Base-by-base conservation (phyloP, 2,888 invertebrate genomes). In the Thumatha senex region DNA sequence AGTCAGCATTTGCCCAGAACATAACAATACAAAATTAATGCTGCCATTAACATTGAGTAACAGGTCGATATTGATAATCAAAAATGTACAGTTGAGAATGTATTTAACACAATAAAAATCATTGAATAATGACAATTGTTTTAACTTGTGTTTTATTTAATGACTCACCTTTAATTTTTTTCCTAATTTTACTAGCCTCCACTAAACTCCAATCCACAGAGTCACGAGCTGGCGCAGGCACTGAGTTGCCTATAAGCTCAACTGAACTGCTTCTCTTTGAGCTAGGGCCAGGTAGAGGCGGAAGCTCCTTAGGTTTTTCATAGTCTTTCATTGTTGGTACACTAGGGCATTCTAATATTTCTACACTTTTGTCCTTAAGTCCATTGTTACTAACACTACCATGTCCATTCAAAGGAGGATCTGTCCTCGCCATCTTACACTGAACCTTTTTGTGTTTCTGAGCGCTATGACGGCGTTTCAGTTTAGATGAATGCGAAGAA, bases 131-230 rank as follows among this genome's bases (percentile, higher is more conserved):
- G 18, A 24, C 18, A 24, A 24, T 2, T 24, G 18, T 24, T 24
- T 24, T 24, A 2, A 24, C n/a, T n/a, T n/a, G n/a, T n/a, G n/a
- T n/a, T n/a, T n/a, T n/a, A n/a, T n/a, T n/a, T 15, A 42, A 34
- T 1, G 14, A 67, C 88, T 78, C 62, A 92, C 92, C 87, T 90
- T 86, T 89, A 70, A 70, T 68, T 81, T 82, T 86, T 85, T 92
- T 92, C 76, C 91, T 91, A 84, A 93, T 93, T 89, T 90, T 92
- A 82, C 92, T 92, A 72, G 91, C 90, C 35, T 91, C 89, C 39
- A 91, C 89, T 50, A 92, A 78, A 51, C 89, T 91, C 89, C 90
- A 90, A 58, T 92, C 92, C 0, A 90, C 80, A 0, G 90, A 90
- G 54, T 91, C 90, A 54, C 87, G 70, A 5, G 87, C 88, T 0